Evolutionary conservation across 2,888 invertebrate genomes (phyloP).

Genomic region (Brenthis ino): DNA sequence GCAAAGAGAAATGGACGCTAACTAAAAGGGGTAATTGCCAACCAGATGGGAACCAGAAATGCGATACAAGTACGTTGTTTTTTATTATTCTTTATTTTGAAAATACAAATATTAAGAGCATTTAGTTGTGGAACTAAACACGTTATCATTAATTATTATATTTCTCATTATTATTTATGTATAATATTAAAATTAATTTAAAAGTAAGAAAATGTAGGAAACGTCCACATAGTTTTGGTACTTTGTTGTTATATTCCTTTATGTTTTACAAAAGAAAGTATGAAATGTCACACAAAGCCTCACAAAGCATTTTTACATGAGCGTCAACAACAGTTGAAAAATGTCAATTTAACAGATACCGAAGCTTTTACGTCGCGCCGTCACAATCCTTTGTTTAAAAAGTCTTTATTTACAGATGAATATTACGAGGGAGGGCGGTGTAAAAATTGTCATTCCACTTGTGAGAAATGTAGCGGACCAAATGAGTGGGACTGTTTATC

Average conservation of each 20-base stretch:
- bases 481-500: conserved; percentile 90
- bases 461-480: conserved; percentile 91
- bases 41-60: conserved; percentile 87
- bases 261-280: conserved; percentile 38
- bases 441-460: conserved; percentile 91
- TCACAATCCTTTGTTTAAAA: conserved; percentile 45
- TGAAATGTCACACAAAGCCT: conserved; percentile 42
- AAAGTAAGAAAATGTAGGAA: not conserved
- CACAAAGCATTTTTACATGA: conserved; percentile 45
- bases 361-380: conserved; percentile 42
- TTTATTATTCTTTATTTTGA: not conserved
- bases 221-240: conserved; percentile 9
- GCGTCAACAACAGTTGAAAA: conserved; percentile 43
- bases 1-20: conserved; percentile 88
- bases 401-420: conserved; percentile 82
- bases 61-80: conserved; percentile 86
- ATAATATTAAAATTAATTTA: not conserved
- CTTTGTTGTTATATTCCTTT: conserved; percentile 33
- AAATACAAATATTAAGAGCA: not conserved
- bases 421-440: conserved; percentile 89
- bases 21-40: conserved; percentile 89
- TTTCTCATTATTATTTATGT: not conserved
- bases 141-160: not conserved
- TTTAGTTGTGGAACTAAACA: not conserved
- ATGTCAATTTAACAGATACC: conserved; percentile 47